Conservation (phyloP, 2,113 vertebrate species). For the Spilogale gracilis region DNA sequence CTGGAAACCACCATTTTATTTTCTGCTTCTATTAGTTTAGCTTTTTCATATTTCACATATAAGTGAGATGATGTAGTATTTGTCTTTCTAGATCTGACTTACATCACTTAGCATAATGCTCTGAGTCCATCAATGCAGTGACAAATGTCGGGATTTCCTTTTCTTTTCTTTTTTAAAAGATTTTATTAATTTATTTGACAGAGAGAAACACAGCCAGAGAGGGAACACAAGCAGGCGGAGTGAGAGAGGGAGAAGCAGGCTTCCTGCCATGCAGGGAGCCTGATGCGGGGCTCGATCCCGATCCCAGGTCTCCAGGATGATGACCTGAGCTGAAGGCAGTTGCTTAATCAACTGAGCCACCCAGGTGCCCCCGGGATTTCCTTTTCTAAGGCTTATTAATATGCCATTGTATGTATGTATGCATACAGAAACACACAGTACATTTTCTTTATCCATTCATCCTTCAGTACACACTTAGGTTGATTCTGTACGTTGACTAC, state of each 20-base stretch:
- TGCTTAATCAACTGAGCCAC: no score
- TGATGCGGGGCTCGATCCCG: no score
- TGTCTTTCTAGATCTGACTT: background rate
- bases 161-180: background rate
- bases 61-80: background rate
- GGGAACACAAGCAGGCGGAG: no score
- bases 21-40: background rate
- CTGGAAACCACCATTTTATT: background rate
- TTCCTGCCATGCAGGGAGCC: no score
- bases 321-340: no score
- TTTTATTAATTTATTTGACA: no score
- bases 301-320: no score
- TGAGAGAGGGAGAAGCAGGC: no score
- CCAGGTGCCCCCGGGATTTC: background rate
- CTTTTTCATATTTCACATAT: background rate
- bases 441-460: background rate
- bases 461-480: background rate
- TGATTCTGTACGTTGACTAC: background rate
- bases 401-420: background rate
- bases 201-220: no score
- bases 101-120: background rate
- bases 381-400: background rate
- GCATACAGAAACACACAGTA: background rate
- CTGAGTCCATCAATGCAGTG: background rate
- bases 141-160: background rate